A percentile compares a stretch with the other conserved stretches of the same genome.
Evolutionary conservation across 2,113 vertebrate species (phyloP).

Genomic region (Nestor notabilis): DNA sequence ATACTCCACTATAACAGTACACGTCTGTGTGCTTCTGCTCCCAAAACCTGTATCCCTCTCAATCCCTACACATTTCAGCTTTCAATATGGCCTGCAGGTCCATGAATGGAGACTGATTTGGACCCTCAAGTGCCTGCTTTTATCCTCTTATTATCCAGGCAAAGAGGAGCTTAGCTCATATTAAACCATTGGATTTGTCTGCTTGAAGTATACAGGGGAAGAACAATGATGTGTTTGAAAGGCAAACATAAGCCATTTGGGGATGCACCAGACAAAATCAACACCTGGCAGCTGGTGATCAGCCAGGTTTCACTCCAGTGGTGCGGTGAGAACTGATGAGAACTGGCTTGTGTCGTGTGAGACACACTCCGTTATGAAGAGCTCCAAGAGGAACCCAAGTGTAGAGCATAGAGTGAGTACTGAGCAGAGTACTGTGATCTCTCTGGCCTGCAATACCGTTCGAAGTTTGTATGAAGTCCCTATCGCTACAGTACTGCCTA

Average conservation of each 20-base stretch:
- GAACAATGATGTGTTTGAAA: background rate
- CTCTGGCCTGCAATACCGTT: background rate
- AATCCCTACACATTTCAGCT: background rate
- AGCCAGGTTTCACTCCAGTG: background rate
- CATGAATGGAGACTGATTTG: background rate
- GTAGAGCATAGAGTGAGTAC: background rate
- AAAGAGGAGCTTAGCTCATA: background rate
- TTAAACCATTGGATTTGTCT: background rate
- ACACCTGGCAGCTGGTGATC: background rate
- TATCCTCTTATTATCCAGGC: background rate
- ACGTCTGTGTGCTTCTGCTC: background rate
- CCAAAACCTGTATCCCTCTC: background rate
- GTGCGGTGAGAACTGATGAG: background rate
- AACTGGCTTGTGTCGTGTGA: rapidly evolving
- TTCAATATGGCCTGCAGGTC: background rate
- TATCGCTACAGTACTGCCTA: background rate
- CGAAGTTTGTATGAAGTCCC: background rate
- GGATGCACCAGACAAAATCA: background rate
- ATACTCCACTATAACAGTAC: background rate
- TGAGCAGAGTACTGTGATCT: background rate
- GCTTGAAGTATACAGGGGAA: background rate
- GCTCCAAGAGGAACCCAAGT: background rate
- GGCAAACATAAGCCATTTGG: background rate
- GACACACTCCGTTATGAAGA: background rate
- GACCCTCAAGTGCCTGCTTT: background rate